Evolutionary conservation across 2,797 vertebrate genomes (phyloP).

Genomic region (Emys orbicularis): DNA sequence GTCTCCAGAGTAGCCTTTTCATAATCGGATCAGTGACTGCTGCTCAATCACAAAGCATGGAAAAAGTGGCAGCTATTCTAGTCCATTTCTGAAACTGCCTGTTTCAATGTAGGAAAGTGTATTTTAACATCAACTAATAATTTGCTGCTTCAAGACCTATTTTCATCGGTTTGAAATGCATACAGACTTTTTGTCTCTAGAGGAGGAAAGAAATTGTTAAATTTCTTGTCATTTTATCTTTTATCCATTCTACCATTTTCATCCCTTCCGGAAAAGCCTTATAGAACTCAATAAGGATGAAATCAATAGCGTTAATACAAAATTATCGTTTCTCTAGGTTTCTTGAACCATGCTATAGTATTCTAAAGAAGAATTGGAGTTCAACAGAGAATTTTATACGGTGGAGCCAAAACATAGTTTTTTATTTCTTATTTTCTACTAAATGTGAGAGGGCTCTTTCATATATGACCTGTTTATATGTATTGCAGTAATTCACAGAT

Average conservation of each 20-base stretch:
- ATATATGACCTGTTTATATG: neutral
- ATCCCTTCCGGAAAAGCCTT: neutral
- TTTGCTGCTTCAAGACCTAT: neutral
- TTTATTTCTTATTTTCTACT: slow-evolving; percentile 1
- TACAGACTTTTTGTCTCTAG: slow-evolving; percentile 3
- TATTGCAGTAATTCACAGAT: slow-evolving; percentile 1
- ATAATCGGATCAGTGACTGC: neutral
- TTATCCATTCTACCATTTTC: neutral
- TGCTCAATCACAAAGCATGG: neutral
- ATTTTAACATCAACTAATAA: neutral
- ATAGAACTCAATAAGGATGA: neutral
- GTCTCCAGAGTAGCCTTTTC: neutral
- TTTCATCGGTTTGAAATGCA: neutral
- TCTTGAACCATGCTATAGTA: neutral
- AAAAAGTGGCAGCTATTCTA: neutral
- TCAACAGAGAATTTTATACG: slow-evolving; percentile 9
- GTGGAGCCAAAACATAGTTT: neutral
- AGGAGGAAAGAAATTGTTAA: neutral
- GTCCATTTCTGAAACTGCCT: neutral
- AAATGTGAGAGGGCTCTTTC: neutral
- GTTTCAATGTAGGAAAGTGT: neutral
- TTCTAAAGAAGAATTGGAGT: neutral
- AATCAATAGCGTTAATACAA: slow-evolving; percentile 23
- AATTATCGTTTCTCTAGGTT: slow-evolving; percentile 3
- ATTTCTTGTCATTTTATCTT: neutral